phyloP scores from a whole-genome alignment of 2,113 vertebrate species.

The Mustelus asterias region DNA sequence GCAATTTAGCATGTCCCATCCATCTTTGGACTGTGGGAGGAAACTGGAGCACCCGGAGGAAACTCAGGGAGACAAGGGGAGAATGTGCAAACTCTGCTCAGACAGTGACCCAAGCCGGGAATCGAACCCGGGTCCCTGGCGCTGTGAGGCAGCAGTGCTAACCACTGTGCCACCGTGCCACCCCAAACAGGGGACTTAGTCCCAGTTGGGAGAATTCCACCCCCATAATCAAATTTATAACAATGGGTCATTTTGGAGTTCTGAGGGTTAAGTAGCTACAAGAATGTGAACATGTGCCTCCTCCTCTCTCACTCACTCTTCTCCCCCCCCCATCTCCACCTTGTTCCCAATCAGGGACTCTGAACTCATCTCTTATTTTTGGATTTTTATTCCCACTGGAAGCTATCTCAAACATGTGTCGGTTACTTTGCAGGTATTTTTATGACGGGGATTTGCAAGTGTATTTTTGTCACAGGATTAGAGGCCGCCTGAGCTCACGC shows the following conservation, averaged over 20 bases:
- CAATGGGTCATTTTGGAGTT: background rate
- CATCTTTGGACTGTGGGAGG: too few species aligned
- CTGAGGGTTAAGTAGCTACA: background rate
- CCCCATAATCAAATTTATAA: background rate
- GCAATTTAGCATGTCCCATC: too few species aligned
- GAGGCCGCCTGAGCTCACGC: background rate
- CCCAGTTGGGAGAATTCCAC: too few species aligned
- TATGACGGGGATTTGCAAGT: constrained; percentile 35
- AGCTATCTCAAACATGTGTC: constrained; percentile 35
- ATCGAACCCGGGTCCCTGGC: too few species aligned
- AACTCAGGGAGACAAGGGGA: too few species aligned
- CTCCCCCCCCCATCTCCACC: background rate
- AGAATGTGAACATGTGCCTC: background rate
- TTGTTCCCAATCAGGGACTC: background rate
- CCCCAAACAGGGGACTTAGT: too few species aligned
- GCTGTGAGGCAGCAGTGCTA: too few species aligned
- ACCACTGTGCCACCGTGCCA: too few species aligned
- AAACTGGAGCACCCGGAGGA: too few species aligned
- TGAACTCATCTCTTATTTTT: constrained; percentile 35
- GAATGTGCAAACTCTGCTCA: too few species aligned
- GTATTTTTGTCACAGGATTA: constrained; percentile 36
- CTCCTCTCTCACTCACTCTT: background rate
- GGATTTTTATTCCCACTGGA: constrained; percentile 30
- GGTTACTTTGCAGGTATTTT: constrained; percentile 35
- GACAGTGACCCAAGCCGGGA: too few species aligned